These are phyloP conservation scores for Chelidonichthys spinosus DNA, from an alignment of 2,797 vertebrate species.

Conservation along the genomic window DNA sequence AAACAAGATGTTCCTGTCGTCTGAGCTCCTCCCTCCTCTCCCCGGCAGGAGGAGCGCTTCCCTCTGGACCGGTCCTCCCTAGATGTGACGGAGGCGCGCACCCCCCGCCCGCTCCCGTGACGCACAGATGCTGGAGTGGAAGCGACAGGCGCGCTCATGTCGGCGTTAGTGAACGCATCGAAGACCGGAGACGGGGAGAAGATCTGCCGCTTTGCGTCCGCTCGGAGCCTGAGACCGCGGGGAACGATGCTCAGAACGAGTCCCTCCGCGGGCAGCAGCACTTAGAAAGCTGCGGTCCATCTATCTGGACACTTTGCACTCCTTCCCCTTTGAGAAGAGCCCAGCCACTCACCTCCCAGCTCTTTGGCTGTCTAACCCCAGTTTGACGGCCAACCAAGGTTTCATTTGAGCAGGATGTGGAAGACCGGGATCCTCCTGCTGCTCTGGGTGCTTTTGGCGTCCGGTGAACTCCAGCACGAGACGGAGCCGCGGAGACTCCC, in stretches of 20 bases:
- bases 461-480: slow-evolving; percentile 79
- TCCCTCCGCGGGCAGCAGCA: slow-evolving; percentile 58
- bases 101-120: slow-evolving; percentile 63
- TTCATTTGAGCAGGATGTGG: slow-evolving; percentile 74
- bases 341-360: slow-evolving; percentile 6
- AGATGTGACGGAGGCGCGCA: slow-evolving; percentile 59
- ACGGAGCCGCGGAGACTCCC: slow-evolving; percentile 70
- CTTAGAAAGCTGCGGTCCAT: slow-evolving; percentile 66
- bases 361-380: not conserved
- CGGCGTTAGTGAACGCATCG: slow-evolving; percentile 48
- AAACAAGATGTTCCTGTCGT: not conserved
- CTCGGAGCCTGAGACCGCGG: slow-evolving; percentile 52
- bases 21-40: slow-evolving; percentile 9
- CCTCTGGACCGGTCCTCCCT: slow-evolving; percentile 53
- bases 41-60: slow-evolving; percentile 56
- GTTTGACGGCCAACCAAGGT: slow-evolving; percentile 2
- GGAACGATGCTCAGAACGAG: slow-evolving; percentile 63
- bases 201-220: slow-evolving; percentile 45
- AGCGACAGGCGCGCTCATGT: slow-evolving; percentile 63
- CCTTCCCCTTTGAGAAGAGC: slow-evolving; percentile 11
- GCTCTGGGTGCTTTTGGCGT: slow-evolving; percentile 71
- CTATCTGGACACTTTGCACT: slow-evolving; percentile 54
- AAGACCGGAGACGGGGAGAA: slow-evolving; percentile 44
- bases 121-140: slow-evolving; percentile 62
- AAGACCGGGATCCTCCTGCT: slow-evolving; percentile 77